These are phyloP conservation scores for Ictalurus punctatus DNA, from an alignment of 2,113 vertebrate genomes.

Conservation along the genomic window DNA sequence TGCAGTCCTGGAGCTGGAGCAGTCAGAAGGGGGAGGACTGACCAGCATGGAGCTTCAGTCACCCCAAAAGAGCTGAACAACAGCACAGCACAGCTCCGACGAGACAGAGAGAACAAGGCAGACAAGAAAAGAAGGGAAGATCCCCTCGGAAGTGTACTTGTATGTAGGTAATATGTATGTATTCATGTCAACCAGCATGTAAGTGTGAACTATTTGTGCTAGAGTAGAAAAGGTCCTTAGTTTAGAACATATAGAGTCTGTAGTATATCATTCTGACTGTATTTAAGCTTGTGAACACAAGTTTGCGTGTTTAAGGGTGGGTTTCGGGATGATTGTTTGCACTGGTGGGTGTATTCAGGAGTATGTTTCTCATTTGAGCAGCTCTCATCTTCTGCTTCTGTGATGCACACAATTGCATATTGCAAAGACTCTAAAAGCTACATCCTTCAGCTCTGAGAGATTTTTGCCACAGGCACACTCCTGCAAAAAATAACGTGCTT, in stretches of 20 bases:
- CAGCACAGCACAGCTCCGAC: slow-evolving; percentile 42
- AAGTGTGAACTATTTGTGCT: neutral
- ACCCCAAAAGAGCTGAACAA: slow-evolving; percentile 63
- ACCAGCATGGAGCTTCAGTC: slow-evolving; percentile 71
- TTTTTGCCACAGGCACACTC: slow-evolving; percentile 15
- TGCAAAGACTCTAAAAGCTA: slow-evolving; percentile 1
- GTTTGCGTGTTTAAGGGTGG: slow-evolving; percentile 7
- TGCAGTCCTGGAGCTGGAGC: slow-evolving; percentile 16
- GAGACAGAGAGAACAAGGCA: slow-evolving; percentile 46
- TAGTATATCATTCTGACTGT: neutral
- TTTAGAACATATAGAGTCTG: neutral
- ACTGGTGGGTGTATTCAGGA: slow-evolving; percentile 23
- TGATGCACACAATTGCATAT: neutral
- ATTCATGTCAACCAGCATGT: slow-evolving; percentile 7
- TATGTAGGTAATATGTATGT: slow-evolving; percentile 9
- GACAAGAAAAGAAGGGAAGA: slow-evolving; percentile 42
- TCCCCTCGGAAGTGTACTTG: slow-evolving; percentile 15
- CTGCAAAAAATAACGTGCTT: neutral
- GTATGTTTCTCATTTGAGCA: slow-evolving; percentile 33
- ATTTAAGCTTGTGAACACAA: neutral
- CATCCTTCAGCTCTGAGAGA: slow-evolving; percentile 1
- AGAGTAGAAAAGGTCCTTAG: neutral
- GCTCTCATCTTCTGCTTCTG: slow-evolving; percentile 34
- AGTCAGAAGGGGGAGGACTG: slow-evolving; percentile 50
- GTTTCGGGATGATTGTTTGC: slow-evolving; percentile 15